Conservation (phyloP, 2,797 vertebrate species). For the Ptychobarbus kaznakovi region DNA sequence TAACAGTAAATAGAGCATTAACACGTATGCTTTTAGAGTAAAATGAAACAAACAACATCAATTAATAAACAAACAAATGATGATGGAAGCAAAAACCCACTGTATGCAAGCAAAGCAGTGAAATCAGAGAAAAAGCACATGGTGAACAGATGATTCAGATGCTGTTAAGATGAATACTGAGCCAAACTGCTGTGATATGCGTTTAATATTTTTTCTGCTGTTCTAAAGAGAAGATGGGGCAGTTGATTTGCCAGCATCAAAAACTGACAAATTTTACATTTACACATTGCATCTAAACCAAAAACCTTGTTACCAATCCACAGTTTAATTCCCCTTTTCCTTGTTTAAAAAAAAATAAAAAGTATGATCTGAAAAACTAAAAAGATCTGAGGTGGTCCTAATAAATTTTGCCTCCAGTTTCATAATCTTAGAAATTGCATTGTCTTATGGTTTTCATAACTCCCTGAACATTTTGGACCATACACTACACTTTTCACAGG, state of each 20-base stretch:
- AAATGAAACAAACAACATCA: conserved; percentile 17
- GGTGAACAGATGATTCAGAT: background rate
- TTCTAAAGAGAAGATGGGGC: background rate
- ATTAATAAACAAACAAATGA: background rate
- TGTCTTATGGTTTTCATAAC: background rate
- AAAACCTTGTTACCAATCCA: background rate
- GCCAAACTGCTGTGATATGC: background rate
- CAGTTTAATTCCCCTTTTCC: background rate
- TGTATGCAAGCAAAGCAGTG: background rate
- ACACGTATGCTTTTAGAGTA: background rate
- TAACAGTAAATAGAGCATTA: conserved; percentile 26
- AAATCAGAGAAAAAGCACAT: background rate
- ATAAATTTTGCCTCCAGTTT: background rate
- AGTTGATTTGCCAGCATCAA: background rate
- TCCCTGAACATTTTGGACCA: conserved; percentile 36
- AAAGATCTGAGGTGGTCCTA: background rate
- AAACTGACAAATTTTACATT: background rate
- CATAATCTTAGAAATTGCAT: background rate
- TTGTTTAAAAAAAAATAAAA: background rate
- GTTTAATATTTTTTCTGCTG: no score
- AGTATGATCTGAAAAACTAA: background rate
- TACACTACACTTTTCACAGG: conserved; percentile 73
- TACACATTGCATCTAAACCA: background rate
- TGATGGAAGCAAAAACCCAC: background rate
- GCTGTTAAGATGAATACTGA: background rate